Evolutionary conservation across 2,888 invertebrate species (phyloP), one percentile per base, ranked within the genome.

Genomic region (Rapana venosa): DNA sequence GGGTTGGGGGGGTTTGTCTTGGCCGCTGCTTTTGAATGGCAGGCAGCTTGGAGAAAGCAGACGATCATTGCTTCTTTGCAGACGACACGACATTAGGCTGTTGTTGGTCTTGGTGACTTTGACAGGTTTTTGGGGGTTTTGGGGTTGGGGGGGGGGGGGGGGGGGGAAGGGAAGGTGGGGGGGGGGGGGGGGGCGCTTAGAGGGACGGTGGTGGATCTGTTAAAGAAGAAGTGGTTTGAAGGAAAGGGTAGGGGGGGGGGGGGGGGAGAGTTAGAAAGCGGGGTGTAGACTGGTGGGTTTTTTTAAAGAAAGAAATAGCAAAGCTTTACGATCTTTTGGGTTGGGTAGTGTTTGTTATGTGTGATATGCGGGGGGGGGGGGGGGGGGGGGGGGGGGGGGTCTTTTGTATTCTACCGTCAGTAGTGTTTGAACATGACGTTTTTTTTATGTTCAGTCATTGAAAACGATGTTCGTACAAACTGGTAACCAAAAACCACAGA

Each of bases 101-200:
- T 47, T 47, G 36, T 83, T 83, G 20, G 83, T n/a, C 83, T 83
- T 83, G 83, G 47, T 83, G 74, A 36, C 35, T 83, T 47, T 83
- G 83, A 83, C 83, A 83, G 83, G 20, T 35, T 0, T 32, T 35
- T 32, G 81, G 0, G 36, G 17, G 36, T 8, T 15, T 32, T 26
- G 26, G 81, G 22, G 81, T 36, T 35, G 83, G 47, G 47, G 47
- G 13, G 83, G 83, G 26, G 83, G 13, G 0, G 74, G n/a, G n/a
- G 74, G 74, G 30, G 74, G 74, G 74, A 4, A n/a, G 30, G 74
- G 30, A 4, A 11, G 74, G 26, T 11, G 1, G 22, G 30, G 74
- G 30, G n/a, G 11, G 74, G 26, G 22, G 1, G 26, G 74, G 30
- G 74, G 30, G n/a, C 0, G 74, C 5, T 17, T n/a, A 26, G 26